A percentile compares a stretch with the other conserved stretches of the same genome.
Evolutionary conservation across 2,797 vertebrate genomes (phyloP).

Genomic region (Aythya fuligula): DNA sequence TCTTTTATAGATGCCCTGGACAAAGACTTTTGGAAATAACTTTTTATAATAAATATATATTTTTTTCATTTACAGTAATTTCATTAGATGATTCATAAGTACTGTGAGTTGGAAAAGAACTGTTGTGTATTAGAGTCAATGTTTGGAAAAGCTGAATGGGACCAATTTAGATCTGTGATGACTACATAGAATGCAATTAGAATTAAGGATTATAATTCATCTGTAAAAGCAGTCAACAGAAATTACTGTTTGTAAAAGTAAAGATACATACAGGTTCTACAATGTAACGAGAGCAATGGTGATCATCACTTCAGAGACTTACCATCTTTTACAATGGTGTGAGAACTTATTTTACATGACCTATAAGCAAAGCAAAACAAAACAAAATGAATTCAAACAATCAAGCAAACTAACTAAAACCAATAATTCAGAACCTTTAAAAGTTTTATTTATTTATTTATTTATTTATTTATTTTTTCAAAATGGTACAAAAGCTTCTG

Average conservation of each 20-base stretch:
- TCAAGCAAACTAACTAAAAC: neutral
- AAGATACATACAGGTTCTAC: neutral
- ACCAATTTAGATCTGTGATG: neutral
- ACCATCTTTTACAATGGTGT: neutral
- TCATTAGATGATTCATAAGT: neutral
- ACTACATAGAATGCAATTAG: neutral
- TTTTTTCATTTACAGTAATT: neutral
- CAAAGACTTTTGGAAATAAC: neutral
- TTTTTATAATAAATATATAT: too few relatives aligned
- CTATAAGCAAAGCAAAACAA: neutral
- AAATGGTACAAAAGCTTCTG: neutral
- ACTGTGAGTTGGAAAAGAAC: neutral
- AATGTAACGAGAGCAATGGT: fast-evolving
- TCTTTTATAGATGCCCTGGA: neutral
- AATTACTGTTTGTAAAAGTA: neutral
- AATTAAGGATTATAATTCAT: neutral
- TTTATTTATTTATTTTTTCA: neutral
- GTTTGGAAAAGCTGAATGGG: neutral
- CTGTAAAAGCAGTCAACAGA: neutral
- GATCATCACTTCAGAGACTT: neutral
- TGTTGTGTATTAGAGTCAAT: neutral
- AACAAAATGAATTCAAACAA: neutral
- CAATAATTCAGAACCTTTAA: neutral
- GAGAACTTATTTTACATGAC: neutral
- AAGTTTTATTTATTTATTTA: neutral